Conservation (phyloP, 2,888 invertebrate genomes). For the Magallana nippona region DNA sequence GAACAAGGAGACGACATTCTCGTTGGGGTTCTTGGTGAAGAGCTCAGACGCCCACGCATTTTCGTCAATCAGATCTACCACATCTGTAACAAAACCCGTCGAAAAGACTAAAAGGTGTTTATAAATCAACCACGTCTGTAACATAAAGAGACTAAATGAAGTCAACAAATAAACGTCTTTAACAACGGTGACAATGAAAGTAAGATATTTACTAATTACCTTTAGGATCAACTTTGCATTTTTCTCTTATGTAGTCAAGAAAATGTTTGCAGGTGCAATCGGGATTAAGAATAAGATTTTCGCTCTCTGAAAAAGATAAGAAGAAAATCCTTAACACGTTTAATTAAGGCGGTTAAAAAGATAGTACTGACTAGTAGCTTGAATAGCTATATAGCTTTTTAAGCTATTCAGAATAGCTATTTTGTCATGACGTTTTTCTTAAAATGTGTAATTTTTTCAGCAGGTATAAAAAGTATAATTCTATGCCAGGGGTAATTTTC, state of each 20-base stretch:
- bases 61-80: conserved; percentile 46
- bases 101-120: no score
- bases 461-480: no score
- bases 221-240: conserved; percentile 26
- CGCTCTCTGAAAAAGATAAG: conserved; percentile 37
- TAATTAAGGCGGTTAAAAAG: not conserved
- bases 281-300: conserved; percentile 39
- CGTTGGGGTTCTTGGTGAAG: conserved; percentile 38
- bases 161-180: no score
- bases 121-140: no score
- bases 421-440: no score
- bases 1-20: conserved; percentile 35
- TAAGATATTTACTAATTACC: not conserved
- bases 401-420: no score
- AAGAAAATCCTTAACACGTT: not conserved
- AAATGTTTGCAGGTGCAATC: conserved; percentile 37
- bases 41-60: conserved; percentile 41
- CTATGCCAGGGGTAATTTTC: no score
- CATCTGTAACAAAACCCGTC: conserved; percentile 1
- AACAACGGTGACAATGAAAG: no score
- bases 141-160: no score
- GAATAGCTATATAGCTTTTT: not conserved
- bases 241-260: conserved; percentile 33
- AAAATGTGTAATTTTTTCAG: no score
- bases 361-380: not conserved